Conservation (phyloP, 2,113 vertebrate species). For the Acinonyx jubatus region DNA sequence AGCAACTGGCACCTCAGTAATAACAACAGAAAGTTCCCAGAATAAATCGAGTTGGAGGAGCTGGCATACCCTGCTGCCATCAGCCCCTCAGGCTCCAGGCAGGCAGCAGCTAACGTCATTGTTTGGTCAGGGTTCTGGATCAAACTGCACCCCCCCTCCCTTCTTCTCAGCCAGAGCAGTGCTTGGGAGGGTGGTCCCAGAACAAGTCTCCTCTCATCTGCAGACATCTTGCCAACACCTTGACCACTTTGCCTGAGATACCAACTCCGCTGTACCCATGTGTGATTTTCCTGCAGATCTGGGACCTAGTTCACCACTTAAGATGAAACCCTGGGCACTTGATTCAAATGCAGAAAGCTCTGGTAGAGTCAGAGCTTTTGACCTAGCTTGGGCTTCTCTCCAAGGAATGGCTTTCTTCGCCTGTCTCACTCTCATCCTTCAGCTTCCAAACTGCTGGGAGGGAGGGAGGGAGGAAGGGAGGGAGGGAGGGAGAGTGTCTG, state of each 20-base stretch:
- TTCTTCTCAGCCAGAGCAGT: background rate
- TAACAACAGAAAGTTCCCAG: background rate
- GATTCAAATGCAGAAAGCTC: too few relatives aligned
- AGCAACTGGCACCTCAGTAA: background rate
- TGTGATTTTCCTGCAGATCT: background rate
- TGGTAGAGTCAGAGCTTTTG: too few relatives aligned
- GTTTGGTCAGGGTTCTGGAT: background rate
- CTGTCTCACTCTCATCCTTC: too few relatives aligned
- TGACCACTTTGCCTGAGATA: background rate
- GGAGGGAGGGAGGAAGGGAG: too few relatives aligned
- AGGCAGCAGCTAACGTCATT: background rate
- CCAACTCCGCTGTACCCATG: background rate
- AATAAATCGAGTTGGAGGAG: background rate
- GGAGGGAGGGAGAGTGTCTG: too few relatives aligned
- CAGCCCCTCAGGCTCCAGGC: background rate
- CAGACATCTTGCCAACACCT: background rate
- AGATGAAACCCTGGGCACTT: background rate
- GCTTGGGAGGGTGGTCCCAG: background rate
- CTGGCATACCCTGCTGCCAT: background rate
- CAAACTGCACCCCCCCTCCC: too few relatives aligned
- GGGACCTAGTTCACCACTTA: background rate
- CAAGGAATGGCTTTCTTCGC: too few relatives aligned
- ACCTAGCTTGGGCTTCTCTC: too few relatives aligned
- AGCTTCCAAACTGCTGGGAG: too few relatives aligned
- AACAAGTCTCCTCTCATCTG: background rate